Conservation (phyloP, 2,888 invertebrate species). For the Alviniconcha strummeri region DNA sequence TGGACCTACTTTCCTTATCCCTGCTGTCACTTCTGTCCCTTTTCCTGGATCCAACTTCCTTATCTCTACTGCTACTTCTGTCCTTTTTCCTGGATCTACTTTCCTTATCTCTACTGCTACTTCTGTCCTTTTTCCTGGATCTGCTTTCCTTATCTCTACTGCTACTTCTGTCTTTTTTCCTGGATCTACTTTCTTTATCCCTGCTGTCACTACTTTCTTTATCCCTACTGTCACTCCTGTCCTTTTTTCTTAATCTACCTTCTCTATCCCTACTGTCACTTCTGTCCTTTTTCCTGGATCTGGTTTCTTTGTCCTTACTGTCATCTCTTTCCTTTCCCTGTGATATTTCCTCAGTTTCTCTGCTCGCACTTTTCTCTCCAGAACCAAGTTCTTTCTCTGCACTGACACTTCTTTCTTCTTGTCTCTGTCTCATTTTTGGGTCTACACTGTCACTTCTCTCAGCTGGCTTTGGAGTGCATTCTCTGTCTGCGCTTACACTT, state of each 20-base stretch:
- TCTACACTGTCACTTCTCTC: conserved; percentile 26
- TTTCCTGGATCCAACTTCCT: background rate
- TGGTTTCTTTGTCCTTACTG: conserved; percentile 5
- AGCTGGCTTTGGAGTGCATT: conserved; percentile 18
- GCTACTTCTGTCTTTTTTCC: conserved; percentile 24
- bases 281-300: conserved; percentile 17
- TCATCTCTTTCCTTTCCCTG: conserved; percentile 28
- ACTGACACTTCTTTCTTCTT: background rate
- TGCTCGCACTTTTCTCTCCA: conserved; percentile 30
- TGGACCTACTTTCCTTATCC: conserved; percentile 19
- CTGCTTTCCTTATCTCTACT: conserved; percentile 9
- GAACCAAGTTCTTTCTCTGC: conserved; percentile 18
- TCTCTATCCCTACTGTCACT: conserved; percentile 22
- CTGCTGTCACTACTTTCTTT: conserved; percentile 31
- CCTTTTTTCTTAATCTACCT: conserved; percentile 21
- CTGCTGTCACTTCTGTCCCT: background rate
- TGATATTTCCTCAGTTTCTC: conserved; percentile 22
- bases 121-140: conserved; percentile 22
- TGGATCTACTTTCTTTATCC: conserved; percentile 24
- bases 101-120: background rate
- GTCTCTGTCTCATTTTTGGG: background rate
- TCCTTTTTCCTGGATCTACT: background rate
- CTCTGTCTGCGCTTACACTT: background rate
- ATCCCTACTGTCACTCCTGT: conserved; percentile 35
- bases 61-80: conserved; percentile 26